A percentile compares a stretch with the other conserved stretches of the same genome.
Conservation (phyloP, 2,797 vertebrate species). For the Sebastes oblongus region DNA sequence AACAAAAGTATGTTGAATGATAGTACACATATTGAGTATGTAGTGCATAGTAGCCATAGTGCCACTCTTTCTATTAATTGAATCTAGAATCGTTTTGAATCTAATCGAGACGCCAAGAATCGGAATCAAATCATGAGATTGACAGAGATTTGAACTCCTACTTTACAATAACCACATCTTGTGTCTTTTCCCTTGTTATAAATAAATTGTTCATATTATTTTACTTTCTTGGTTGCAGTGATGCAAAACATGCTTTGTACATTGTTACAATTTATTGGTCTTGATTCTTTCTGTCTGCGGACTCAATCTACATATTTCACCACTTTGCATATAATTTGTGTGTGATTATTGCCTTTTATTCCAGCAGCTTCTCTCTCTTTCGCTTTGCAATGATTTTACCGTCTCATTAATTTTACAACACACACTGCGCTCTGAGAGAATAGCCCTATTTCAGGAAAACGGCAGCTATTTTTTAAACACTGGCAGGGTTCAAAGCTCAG, state of each 20-base stretch:
- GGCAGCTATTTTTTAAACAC: neutral
- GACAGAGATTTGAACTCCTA: neutral
- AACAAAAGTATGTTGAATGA: too few relatives aligned
- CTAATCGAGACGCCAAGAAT: neutral
- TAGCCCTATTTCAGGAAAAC: neutral
- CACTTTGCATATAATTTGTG: neutral
- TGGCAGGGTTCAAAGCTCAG: constrained; percentile 23
- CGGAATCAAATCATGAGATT: neutral
- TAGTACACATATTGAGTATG: too few relatives aligned
- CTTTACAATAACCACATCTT: too few relatives aligned
- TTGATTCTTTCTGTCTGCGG: neutral
- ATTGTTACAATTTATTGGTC: neutral
- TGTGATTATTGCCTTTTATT: neutral
- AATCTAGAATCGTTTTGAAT: neutral
- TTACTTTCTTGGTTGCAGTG: neutral
- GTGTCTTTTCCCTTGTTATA: neutral
- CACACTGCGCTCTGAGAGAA: neutral
- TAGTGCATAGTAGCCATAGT: neutral
- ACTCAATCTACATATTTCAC: neutral
- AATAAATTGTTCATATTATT: neutral
- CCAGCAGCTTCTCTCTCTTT: neutral
- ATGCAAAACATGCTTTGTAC: neutral
- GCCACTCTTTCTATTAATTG: neutral
- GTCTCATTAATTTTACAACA: neutral
- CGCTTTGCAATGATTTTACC: neutral